Conservation (phyloP, 92 coral and sea anemone genomes). For the Porites divaricata region DNA sequence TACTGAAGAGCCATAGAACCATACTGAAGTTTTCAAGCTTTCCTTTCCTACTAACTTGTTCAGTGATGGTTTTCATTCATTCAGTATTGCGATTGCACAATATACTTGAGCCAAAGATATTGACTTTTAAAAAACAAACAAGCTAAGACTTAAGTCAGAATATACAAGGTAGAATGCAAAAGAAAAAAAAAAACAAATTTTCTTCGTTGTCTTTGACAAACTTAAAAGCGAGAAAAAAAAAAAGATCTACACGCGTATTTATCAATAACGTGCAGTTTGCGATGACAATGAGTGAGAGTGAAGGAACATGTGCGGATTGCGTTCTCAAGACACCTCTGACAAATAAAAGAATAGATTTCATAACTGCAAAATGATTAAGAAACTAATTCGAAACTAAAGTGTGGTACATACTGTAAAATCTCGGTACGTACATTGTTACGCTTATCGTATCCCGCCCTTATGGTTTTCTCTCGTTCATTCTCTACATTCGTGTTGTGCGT, state of each 20-base stretch:
- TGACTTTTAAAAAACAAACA: background rate
- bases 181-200: no score
- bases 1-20: background rate
- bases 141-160: background rate
- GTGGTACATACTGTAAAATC: background rate
- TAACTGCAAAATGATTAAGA: background rate
- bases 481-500: no score
- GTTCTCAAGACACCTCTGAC: no score
- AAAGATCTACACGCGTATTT: no score
- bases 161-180: background rate
- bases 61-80: background rate
- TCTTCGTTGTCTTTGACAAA: background rate
- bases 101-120: background rate
- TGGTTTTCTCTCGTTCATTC: no score
- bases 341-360: no score
- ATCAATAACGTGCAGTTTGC: no score
- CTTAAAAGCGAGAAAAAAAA: no score
- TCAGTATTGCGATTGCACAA: background rate
- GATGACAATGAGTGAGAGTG: no score
- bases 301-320: no score
- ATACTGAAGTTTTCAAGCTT: background rate
- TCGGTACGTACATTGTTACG: background rate
- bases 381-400: background rate
- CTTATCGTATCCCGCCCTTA: background rate
- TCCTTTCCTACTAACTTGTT: background rate